phyloP scores from a whole-genome alignment of 2,113 vertebrate species.

The Chlorodrepanis virens region DNA sequence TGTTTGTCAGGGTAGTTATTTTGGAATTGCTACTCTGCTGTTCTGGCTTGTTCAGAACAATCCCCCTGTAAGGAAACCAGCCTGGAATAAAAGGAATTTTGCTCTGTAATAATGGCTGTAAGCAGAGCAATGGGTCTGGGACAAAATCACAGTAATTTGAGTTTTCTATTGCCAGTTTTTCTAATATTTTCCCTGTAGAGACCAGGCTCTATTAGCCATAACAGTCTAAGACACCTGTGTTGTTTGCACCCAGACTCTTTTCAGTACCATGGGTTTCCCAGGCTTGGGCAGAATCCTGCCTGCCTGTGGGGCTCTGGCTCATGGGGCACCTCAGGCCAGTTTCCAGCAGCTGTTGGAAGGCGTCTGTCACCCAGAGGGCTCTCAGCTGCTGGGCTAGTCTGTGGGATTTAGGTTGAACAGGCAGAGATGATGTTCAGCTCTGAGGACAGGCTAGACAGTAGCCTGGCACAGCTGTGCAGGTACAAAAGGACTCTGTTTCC shows the following conservation, averaged over 20 bases:
- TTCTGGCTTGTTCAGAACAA: conserved; percentile 29
- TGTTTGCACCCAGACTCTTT: background rate
- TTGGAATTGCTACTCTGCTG: conserved; percentile 52
- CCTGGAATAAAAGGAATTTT: conserved; percentile 13
- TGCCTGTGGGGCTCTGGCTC: background rate
- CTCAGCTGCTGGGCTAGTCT: background rate
- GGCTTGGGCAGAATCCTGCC: background rate
- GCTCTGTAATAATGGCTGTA: background rate
- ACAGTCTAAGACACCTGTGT: background rate
- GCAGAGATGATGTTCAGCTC: background rate
- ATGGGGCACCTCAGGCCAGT: accelerated
- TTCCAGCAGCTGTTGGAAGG: background rate
- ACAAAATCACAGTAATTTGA: conserved; percentile 43
- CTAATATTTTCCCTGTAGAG: background rate
- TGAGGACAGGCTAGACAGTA: background rate
- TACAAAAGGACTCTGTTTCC: conserved; percentile 5
- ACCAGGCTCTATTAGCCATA: background rate
- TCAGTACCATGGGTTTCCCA: background rate
- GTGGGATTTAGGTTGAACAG: background rate
- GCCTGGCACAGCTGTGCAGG: background rate
- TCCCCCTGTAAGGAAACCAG: background rate
- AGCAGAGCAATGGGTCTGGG: conserved; percentile 17
- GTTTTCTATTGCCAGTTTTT: conserved; percentile 28
- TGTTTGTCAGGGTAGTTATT: conserved; percentile 41
- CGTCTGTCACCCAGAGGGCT: background rate